Evolutionary conservation across 2,113 vertebrate genomes (phyloP).

Genomic region (Nothoprocta pentlandii): DNA sequence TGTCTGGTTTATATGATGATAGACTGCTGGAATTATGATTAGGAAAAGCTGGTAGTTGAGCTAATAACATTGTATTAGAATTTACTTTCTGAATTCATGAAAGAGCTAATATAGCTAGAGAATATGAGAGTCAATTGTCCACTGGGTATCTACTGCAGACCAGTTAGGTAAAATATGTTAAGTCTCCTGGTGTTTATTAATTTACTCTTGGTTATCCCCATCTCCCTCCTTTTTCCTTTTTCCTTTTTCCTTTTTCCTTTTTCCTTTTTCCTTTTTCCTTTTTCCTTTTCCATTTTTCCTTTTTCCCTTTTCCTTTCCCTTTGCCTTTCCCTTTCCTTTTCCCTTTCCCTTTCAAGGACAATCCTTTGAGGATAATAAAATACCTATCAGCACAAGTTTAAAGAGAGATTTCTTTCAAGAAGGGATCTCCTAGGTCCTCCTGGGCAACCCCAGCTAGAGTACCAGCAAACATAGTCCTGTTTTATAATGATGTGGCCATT

Average conservation of each 20-base stretch:
- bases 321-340: background rate
- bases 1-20: fast-evolving
- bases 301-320: background rate
- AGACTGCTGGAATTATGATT: background rate
- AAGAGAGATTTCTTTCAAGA: background rate
- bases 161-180: background rate
- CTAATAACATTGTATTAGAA: background rate
- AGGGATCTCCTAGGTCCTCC: background rate
- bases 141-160: background rate
- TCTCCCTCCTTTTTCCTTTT: background rate
- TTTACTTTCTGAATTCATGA: background rate
- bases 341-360: background rate
- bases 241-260: no score
- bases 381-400: background rate
- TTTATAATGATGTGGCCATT: background rate
- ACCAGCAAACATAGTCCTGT: background rate
- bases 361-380: background rate
- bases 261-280: background rate
- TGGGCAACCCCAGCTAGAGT: background rate
- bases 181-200: background rate
- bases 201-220: background rate
- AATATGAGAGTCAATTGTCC: background rate
- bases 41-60: background rate
- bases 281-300: background rate
- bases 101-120: background rate